Evolutionary conservation across 2,113 vertebrate genomes (phyloP), one percentile per base, ranked within the genome.

Genomic region (Pedetes capensis): DNA sequence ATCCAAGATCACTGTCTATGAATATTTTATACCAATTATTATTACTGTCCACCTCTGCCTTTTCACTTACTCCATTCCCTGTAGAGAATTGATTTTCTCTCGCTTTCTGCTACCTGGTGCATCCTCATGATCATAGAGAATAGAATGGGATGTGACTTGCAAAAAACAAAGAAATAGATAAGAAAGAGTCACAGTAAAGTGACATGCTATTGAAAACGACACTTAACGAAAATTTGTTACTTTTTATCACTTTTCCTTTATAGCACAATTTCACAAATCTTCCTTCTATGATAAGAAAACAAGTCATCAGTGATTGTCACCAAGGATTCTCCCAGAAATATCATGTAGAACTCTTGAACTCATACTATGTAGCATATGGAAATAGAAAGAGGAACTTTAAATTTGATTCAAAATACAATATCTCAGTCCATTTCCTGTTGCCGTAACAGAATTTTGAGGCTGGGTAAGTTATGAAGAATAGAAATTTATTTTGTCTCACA

Each of bases 331-430:
- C 78, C 93, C 74, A 97, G 63, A 53, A 83, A 66, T 66, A 95
- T 90, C 42, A 96, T 57, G 94, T 34, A 91, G 42, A 94, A 80
- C 79, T 93, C 75, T 83, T 68, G 72, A 91, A 69, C 66, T 95
- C 85, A 97, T 14, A 95, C 55, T 44, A 59, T 29, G 16, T 18
- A 89, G 20, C 6, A 51, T n/a, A 66, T 42, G 14, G 20, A 76
- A 51, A 63, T 32, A 27, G 47, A 53, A 96, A 93, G 42, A 55
- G 76, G 91, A 97, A 1, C 72, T 97, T 57, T 96, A 84, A 74
- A 89, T 96, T 91, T 96, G 59, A 81, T 96, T 97, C 83, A 97
- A 68, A 96, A 95, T 79, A 59, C 51, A 74, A 6, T 39, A 8
- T 53, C 25, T 51, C 34, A 42, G 17, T 51, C 14, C 22, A 34